Evolutionary conservation across 2,113 vertebrate species (phyloP).

Genomic region (Limanda limanda): DNA sequence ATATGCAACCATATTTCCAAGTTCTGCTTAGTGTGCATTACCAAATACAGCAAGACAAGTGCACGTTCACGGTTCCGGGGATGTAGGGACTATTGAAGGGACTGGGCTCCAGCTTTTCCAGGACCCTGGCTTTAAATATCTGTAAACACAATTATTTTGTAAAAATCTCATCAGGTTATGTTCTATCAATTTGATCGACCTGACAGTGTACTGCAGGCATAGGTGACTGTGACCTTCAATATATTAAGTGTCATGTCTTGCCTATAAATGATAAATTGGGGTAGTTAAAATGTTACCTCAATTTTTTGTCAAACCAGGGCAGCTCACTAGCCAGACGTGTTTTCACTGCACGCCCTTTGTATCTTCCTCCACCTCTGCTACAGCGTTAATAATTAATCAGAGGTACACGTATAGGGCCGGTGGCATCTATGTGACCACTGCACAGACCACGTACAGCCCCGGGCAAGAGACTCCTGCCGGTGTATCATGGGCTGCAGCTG

Average conservation of each 20-base stretch:
- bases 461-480: conserved; percentile 30
- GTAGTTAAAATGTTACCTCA: not conserved
- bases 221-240: not conserved
- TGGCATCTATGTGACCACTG: conserved; percentile 53
- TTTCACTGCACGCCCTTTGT: conserved; percentile 42
- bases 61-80: no score
- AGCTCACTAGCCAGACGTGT: conserved; percentile 24
- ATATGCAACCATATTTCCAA: no score
- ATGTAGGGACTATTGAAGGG: no score
- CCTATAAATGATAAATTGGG: not conserved
- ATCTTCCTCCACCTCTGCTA: conserved; percentile 14
- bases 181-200: not conserved
- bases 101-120: no score
- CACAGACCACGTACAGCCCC: conserved; percentile 58
- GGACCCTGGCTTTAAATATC: no score
- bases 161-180: not conserved
- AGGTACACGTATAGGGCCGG: conserved; percentile 47
- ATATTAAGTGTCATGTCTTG: not conserved
- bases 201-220: not conserved
- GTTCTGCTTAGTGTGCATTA: no score
- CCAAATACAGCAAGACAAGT: no score
- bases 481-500: conserved; percentile 34
- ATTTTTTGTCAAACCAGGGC: conserved; percentile 6
- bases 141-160: not conserved
- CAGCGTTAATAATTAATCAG: conserved; percentile 68